phyloP scores from a whole-genome alignment of 2,888 invertebrate species.

The Andrena bicolor region DNA sequence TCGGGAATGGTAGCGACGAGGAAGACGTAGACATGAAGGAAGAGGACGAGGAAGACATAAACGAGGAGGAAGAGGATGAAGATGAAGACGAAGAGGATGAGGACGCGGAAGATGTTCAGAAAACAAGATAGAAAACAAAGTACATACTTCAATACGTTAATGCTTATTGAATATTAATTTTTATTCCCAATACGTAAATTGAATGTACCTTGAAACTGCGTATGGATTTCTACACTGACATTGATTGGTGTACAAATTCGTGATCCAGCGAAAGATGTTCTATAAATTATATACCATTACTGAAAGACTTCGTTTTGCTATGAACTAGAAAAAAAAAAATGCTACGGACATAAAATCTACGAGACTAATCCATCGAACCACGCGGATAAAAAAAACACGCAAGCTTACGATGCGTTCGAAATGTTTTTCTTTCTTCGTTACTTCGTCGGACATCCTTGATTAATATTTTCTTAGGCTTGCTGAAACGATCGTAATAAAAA shows the following conservation, averaged over 20 bases:
- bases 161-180: slow-evolving; percentile 53
- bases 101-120: slow-evolving; percentile 40
- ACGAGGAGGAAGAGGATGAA: too few species aligned
- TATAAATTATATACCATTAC: slow-evolving; percentile 60
- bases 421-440: slow-evolving; percentile 38
- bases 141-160: slow-evolving; percentile 43
- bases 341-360: slow-evolving; percentile 34
- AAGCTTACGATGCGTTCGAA: slow-evolving; percentile 32
- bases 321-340: slow-evolving; percentile 33
- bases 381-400: slow-evolving; percentile 31
- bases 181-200: slow-evolving; percentile 59
- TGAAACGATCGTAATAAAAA: slow-evolving; percentile 36
- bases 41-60: too few species aligned
- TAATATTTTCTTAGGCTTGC: slow-evolving; percentile 50
- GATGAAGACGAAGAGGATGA: too few species aligned
- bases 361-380: slow-evolving; percentile 21
- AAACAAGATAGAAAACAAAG: slow-evolving; percentile 58
- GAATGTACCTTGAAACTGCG: slow-evolving; percentile 61
- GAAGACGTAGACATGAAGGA: slow-evolving; percentile 65
- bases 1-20: slow-evolving; percentile 78
- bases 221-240: slow-evolving; percentile 46
- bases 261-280: slow-evolving; percentile 39
- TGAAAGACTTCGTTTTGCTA: slow-evolving; percentile 45
- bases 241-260: slow-evolving; percentile 46
- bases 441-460: slow-evolving; percentile 27